Evolutionary conservation across 1,140 invertebrate species (phyloP), one percentile per base, ranked within the genome.

Genomic region (Lithobius niger): DNA sequence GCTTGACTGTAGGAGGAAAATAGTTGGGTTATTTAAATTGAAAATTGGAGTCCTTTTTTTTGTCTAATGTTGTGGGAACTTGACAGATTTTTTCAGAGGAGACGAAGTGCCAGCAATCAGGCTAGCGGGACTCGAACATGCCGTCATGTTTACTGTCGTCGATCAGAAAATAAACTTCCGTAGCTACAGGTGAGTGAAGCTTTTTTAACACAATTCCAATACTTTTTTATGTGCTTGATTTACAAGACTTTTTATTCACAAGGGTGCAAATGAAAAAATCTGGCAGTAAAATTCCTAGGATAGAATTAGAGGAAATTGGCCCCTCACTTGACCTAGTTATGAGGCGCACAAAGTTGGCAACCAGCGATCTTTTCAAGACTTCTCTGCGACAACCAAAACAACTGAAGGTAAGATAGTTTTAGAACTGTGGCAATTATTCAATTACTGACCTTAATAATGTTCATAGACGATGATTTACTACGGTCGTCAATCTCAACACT

Each of bases 251-350:
- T 53, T 59, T 61, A 61, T 52, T 59, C 57, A 62, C 67, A 16
- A 93, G 87, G 72, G 80, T 93, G 52, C 58, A 79, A 45, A 65
- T 97, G 10, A 96, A 96, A 67, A 98, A 97, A 69, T 94, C 91
- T 58, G 89, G 91, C 0, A 79, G 79, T 54, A 80, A 79, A 65
- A 85, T 80, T 57, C 94, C 95, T 4, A 77, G 86, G 59, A 81
- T 96, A 58, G 94, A 98, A 74, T 71, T 98, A 18, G 82, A 86
- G 67, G 92, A 97, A 77, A 92, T 96, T 62, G 93, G 93, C 27
- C 96, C 96, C 44, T 82, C 83, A n/a, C 77, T 92, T 59, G 88
- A 97, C 72, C 83, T 98, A 43, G 75, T 76, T 22, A 65, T 97
- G 1, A 77, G 91, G 57, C 76, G 96, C 61, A 86, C 80, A 1